These are phyloP conservation scores for Scaptomyza polygonia DNA, from an alignment of 2,888 invertebrate species.

Conservation along the genomic window DNA sequence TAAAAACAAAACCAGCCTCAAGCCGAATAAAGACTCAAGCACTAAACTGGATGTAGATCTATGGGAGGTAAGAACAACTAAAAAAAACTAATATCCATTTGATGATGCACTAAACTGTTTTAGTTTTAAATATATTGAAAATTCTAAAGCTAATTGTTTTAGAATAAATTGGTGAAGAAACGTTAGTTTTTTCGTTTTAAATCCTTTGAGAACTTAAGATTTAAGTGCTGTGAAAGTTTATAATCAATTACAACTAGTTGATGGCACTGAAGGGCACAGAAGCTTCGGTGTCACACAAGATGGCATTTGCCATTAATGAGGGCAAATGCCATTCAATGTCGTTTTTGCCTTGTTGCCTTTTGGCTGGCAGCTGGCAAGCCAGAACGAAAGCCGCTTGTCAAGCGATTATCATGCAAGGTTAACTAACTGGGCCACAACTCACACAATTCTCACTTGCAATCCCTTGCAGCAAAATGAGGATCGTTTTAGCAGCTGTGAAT, in stretches of 20 bases:
- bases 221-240: no score
- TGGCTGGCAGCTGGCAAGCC: slow-evolving; percentile 51
- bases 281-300: not conserved
- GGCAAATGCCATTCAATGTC: slow-evolving; percentile 13
- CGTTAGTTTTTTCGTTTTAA: no score
- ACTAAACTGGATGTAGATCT: slow-evolving; percentile 82
- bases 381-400: slow-evolving; percentile 27
- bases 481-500: slow-evolving; percentile 74
- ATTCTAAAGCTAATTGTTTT: no score
- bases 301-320: slow-evolving; percentile 13
- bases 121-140: no score
- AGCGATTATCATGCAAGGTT: slow-evolving; percentile 56
- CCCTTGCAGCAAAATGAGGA: slow-evolving; percentile 77
- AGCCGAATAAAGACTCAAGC: slow-evolving; percentile 81
- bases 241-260: not conserved
- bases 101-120: no score
- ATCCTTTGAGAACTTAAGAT: no score
- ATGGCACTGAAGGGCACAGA: not conserved
- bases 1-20: slow-evolving; percentile 77
- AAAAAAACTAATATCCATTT: not conserved
- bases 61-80: slow-evolving; percentile 79
- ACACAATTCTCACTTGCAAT: slow-evolving; percentile 16
- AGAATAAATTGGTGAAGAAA: no score
- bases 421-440: slow-evolving; percentile 39
- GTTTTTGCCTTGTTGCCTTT: slow-evolving; percentile 2